A percentile compares a stretch with the other conserved stretches of the same genome.
phyloP scores from a whole-genome alignment of 1,140 invertebrate genomes.

The Drosophila eugracilis region DNA sequence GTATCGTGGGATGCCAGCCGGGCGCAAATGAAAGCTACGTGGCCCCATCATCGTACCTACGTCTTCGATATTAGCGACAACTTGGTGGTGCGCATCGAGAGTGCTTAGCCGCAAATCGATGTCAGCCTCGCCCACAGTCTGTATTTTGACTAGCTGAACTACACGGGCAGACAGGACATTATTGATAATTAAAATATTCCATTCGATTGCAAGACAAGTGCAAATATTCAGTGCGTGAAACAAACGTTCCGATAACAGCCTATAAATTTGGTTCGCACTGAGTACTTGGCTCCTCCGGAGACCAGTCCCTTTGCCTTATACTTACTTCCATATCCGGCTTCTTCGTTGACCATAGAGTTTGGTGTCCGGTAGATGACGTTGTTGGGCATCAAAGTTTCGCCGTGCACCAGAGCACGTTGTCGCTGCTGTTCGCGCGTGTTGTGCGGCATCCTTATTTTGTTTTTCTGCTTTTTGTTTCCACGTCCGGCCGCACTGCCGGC shows the following conservation, averaged over 20 bases:
- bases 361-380: slow-evolving; percentile 86
- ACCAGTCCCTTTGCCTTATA: slow-evolving; percentile 19
- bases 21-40: slow-evolving; percentile 24
- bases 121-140: slow-evolving; percentile 69
- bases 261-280: slow-evolving; percentile 31
- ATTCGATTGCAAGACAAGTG: slow-evolving; percentile 23
- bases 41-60: slow-evolving; percentile 65
- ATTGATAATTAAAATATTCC: slow-evolving; percentile 35
- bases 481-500: slow-evolving; percentile 67
- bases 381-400: slow-evolving; percentile 93
- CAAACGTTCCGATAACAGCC: slow-evolving; percentile 23
- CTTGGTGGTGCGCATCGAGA: slow-evolving; percentile 53
- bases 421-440: slow-evolving; percentile 94
- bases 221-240: slow-evolving; percentile 44
- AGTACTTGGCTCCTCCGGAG: slow-evolving; percentile 31
- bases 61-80: slow-evolving; percentile 62
- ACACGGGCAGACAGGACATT: slow-evolving; percentile 60
- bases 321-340: slow-evolving; percentile 83
- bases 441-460: slow-evolving; percentile 90
- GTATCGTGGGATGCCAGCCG: slow-evolving; percentile 30
- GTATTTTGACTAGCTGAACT: slow-evolving; percentile 83
- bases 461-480: slow-evolving; percentile 90
- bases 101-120: slow-evolving; percentile 64
- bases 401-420: slow-evolving; percentile 92
- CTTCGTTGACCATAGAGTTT: slow-evolving; percentile 84